Evolutionary conservation across 2,113 vertebrate species (phyloP), one percentile per base, ranked within the genome.

Genomic region (Micromys minutus): DNA sequence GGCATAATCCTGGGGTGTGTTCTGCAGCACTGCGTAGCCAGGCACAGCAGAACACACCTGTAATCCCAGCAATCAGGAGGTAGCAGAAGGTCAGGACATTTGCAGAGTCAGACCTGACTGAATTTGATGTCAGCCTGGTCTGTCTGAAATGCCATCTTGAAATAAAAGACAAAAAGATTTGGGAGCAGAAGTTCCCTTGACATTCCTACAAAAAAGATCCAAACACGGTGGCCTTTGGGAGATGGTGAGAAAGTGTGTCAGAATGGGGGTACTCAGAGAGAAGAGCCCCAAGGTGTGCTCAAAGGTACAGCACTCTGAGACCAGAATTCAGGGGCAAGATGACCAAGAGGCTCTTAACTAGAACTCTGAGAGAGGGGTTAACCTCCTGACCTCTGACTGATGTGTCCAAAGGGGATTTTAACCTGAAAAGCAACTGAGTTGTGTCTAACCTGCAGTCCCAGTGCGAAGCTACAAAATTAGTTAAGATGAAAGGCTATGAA

Each of bases 231-330:
- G 65, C 31, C 86, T 79, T 15, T 34, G 80, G 91, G 80, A 55
- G 2, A 6, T 39, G 8, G 34, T 8, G 72, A 59, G 24, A 55
- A 67, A 77, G 72, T 55, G 79, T n/a, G 57, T 79, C 87, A 91
- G 69, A 95, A 92, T 69, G 83, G 81, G 86, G 3, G 61, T 19
- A 61, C 83, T 1, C 47, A 34, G 34, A 89, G 83, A 93, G 69
- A 93, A 94, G 74, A 22, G 10, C 74, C 42, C 77, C 96, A 93
- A 89, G 59, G 69, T 15, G 86, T 6, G 87, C 69, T 69, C 16
- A 39, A 95, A 47, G 52, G 96, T 86, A 39, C 55, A 26, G 55
- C 26, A 47, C 67, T 79, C 21, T 31, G 31, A 45, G 15, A 7
- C 71, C 74, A 71, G 55, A 55, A 94, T n/a, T 72, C 65, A 39